Evolutionary conservation across 2,888 invertebrate genomes (phyloP), one percentile per base, ranked within the genome.

Genomic region (Drosophila neotestacea): DNA sequence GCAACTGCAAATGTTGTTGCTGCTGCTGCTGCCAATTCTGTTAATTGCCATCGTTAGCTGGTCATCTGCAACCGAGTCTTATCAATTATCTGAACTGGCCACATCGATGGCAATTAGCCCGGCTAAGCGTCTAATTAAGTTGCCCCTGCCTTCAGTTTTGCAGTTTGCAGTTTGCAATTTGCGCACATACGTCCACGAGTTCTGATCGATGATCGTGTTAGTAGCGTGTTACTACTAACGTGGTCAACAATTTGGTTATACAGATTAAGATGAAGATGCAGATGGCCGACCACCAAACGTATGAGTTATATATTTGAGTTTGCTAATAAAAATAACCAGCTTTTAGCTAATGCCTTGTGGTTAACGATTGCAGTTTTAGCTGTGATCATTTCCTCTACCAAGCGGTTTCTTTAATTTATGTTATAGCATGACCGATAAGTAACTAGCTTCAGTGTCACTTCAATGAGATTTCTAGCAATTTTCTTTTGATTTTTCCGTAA

Each of bases 91-190:
- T 62, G 32, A 50, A 47, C 67, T 67, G 51, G 76, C 70, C 65
- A 64, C 62, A 69, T 71, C 59, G 68, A 44, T 58, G 73, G 88
- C 82, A 84, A 83, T 86, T 83, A 87, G 86, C 76, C 72, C 50
- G 76, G 60, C 84, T 76, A 85, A 88, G 86, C 84, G 85, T 84
- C 83, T 88, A 85, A 86, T 86, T 88, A 85, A 83, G 83, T 81
- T 83, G 77, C 83, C 75, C 73, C 79, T 69, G 64, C 77, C 71
- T 48, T 48, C 32, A 16, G 75, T 55, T 22, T 69, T 44, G 66
- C 69, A 11, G 16, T 34, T 34, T 11, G 48, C 48, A 34, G 16
- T 16, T 56, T 36, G 36, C 56, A 64, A 62, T 51, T 60, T 61
- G 38, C 41, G 54, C 68, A 67, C 64, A 67, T 70, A 65, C 81